Conservation (phyloP, 2,888 invertebrate species). For the Eilema depressum region DNA sequence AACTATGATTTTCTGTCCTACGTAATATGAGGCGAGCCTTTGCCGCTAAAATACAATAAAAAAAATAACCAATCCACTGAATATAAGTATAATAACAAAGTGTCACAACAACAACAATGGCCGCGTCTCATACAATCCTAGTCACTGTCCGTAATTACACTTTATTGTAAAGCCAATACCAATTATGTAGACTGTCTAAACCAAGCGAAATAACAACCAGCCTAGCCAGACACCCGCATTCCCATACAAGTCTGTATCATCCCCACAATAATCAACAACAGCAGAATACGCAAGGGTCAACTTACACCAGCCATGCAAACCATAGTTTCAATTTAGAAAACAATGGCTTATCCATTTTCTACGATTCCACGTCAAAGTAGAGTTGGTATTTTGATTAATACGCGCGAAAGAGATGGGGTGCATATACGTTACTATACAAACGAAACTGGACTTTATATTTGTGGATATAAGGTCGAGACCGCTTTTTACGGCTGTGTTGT, state of each 20-base stretch:
- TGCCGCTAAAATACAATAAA: not conserved
- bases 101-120: slow-evolving; percentile 31
- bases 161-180: slow-evolving; percentile 69
- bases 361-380: slow-evolving; percentile 85
- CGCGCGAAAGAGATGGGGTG: slow-evolving; percentile 84
- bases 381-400: slow-evolving; percentile 86
- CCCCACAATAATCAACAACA: slow-evolving; percentile 29
- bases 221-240: slow-evolving; percentile 50
- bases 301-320: slow-evolving; percentile 69
- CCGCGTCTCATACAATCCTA: slow-evolving; percentile 63
- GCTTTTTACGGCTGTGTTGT: slow-evolving; percentile 59
- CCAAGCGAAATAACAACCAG: slow-evolving; percentile 66
- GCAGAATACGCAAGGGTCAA: slow-evolving; percentile 59
- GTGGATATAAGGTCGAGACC: slow-evolving; percentile 68
- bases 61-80: not conserved
- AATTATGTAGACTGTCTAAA: slow-evolving; percentile 82
- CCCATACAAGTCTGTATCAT: slow-evolving; percentile 50
- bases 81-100: slow-evolving; percentile 19
- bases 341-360: slow-evolving; percentile 87
- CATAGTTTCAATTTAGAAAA: slow-evolving; percentile 86
- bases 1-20: no score
- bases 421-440: slow-evolving; percentile 54
- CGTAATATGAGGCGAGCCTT: no score
- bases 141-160: slow-evolving; percentile 66
- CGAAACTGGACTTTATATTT: slow-evolving; percentile 64